phyloP scores from a whole-genome alignment of 2,797 vertebrate species.

The Rhadinocentrus ornatus region DNA sequence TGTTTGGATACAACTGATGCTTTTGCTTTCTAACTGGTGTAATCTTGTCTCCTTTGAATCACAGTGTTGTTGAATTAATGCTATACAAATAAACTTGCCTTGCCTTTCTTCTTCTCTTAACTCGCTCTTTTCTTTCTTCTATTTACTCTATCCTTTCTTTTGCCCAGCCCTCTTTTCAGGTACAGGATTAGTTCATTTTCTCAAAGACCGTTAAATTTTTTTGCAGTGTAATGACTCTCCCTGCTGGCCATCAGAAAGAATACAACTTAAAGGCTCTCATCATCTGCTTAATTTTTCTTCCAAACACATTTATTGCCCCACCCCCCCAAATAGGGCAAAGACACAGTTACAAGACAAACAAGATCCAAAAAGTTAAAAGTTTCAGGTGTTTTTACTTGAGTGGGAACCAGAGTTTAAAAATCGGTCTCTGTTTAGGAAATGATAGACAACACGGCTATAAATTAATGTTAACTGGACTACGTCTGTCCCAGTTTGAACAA shows the following conservation, averaged over 20 bases:
- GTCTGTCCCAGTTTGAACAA: not conserved
- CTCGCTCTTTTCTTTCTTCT: too few species aligned
- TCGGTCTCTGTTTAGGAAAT: not conserved
- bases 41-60: too few species aligned
- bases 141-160: too few species aligned
- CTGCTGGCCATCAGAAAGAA: slow-evolving; percentile 6
- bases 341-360: not conserved
- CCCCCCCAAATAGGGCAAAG: not conserved
- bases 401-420: not conserved
- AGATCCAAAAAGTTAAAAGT: not conserved
- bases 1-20: too few species aligned
- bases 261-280: not conserved
- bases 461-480: not conserved
- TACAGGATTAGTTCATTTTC: not conserved
- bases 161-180: too few species aligned
- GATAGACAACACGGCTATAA: not conserved
- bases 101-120: too few species aligned
- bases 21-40: too few species aligned
- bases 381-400: not conserved
- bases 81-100: too few species aligned
- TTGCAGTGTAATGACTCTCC: not conserved
- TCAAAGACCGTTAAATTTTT: not conserved
- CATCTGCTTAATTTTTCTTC: not conserved
- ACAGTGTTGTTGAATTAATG: too few species aligned
- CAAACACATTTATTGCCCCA: not conserved